A percentile compares a stretch with the other conserved stretches of the same genome.
Conservation (phyloP, 2,888 invertebrate genomes). For the Hybos culiciformis region DNA sequence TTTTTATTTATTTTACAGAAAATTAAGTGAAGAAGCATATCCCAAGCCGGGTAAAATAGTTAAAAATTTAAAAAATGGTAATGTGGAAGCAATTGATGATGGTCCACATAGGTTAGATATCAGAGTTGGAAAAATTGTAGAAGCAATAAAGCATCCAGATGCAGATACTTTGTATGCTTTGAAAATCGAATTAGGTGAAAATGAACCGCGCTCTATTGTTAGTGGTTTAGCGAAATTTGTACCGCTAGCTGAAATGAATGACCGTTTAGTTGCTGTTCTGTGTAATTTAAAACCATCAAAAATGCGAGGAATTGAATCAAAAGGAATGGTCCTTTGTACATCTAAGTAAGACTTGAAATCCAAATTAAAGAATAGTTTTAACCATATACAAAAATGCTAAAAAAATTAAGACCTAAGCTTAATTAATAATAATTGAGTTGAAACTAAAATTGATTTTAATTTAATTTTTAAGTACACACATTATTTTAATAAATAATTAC, state of each 20-base stretch:
- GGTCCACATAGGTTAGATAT: slow-evolving; percentile 70
- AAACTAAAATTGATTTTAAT: background rate
- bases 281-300: slow-evolving; percentile 96
- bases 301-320: slow-evolving; percentile 83
- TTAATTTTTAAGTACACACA: background rate
- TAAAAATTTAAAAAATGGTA: slow-evolving; percentile 17
- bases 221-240: slow-evolving; percentile 90
- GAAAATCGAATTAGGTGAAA: slow-evolving; percentile 80
- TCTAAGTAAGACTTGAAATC: slow-evolving; percentile 58
- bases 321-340: slow-evolving; percentile 89
- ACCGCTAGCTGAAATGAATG: slow-evolving; percentile 76
- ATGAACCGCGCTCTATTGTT: slow-evolving; percentile 52
- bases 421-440: background rate
- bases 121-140: slow-evolving; percentile 72
- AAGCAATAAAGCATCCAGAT: slow-evolving; percentile 77
- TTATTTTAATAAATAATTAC: background rate
- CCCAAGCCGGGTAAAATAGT: slow-evolving; percentile 51
- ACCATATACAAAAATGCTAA: background rate
- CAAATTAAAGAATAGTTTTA: no score
- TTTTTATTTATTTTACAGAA: slow-evolving; percentile 23
- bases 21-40: slow-evolving; percentile 70
- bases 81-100: slow-evolving; percentile 38
- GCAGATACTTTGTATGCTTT: slow-evolving; percentile 87
- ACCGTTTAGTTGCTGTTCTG: slow-evolving; percentile 79
- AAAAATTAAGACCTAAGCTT: background rate